Evolutionary conservation across 2,888 invertebrate genomes (phyloP), one percentile per base, ranked within the genome.

Genomic region (Dicycla oo): DNA sequence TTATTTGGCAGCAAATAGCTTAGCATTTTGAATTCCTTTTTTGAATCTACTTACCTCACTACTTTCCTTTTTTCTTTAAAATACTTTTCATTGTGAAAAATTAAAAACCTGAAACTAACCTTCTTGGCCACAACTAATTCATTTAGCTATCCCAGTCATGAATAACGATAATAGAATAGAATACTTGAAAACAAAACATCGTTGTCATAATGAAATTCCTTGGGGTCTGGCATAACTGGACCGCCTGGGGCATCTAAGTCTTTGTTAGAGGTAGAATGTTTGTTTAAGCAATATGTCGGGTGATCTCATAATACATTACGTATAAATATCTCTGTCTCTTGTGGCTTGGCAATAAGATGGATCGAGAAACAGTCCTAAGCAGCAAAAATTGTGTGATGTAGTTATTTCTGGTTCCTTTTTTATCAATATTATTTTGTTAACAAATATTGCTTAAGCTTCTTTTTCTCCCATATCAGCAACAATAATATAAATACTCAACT

Each of bases 201-300:
- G n/a, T n/a, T 47, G 47, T 13, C 30, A 62, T 82, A 72, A 81
- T 75, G 60, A 81, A 75, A 83, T 79, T 72, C 73, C 73, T 45
- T 18, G 51, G 58, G 10, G 66, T 18, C 70, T 73, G 18, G 26
- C 65, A 34, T 64, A 34, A 56, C 51, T 51, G 38, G 11, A 61
- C 20, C 13, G 69, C 75, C 73, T 51, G 13, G 60, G 83, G 81
- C 76, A 57, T 68, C 47, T 53, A 13, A 51, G 69, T 60, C 73
- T 72, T 81, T 81, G 84, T 83, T 68, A 63, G 73, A 34, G 18
- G 53, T 40, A 43, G 65, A 58, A 74, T 75, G 62, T 75, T 79
- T 79, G 45, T 54, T n/a, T 69, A 66, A 65, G 60, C 30, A 65
- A 73, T n/a, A n/a, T 72, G 47, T 53, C 47, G n/a, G 45, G 67